phyloP scores from a whole-genome alignment of 2,888 invertebrate species.

The Encarsia formosa region DNA sequence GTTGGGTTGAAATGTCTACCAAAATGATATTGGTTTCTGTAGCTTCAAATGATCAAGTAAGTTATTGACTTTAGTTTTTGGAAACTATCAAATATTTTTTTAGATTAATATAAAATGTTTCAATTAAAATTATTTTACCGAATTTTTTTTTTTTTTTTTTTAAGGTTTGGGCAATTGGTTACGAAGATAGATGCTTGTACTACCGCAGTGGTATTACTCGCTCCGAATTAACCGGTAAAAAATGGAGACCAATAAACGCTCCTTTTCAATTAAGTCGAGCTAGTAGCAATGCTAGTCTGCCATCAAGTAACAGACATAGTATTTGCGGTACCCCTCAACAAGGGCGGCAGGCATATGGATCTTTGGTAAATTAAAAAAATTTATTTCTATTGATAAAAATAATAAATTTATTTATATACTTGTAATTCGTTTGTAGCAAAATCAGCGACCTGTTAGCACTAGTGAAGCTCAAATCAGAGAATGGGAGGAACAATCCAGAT shows the following conservation, averaged over 20 bases:
- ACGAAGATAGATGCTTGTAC: constrained; percentile 76
- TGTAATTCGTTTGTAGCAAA: constrained; percentile 18
- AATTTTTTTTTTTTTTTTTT: constrained; percentile 9
- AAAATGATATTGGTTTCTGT: constrained; percentile 80
- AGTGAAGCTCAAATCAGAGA: constrained; percentile 59
- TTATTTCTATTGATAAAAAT: constrained; percentile 6
- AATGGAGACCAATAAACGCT: constrained; percentile 78
- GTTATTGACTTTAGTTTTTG: not conserved
- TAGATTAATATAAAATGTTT: not conserved
- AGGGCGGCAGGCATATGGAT: constrained; percentile 63
- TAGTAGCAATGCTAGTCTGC: constrained; percentile 73
- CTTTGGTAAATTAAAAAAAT: constrained; percentile 50
- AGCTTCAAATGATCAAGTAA: constrained; percentile 77
- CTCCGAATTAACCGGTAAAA: constrained; percentile 78
- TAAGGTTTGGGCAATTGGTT: constrained; percentile 78
- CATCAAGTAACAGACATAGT: constrained; percentile 48
- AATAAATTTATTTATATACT: constrained; percentile 45
- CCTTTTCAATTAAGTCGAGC: constrained; percentile 79
- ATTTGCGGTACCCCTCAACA: constrained; percentile 44
- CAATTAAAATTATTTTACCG: not conserved
- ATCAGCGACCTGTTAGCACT: constrained; percentile 53
- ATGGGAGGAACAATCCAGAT: constrained; percentile 69
- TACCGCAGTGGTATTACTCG: constrained; percentile 72
- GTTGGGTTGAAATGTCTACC: constrained; percentile 89
- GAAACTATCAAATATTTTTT: not conserved